Percentiles rank a stretch among this genome's conserved stretches.
Evolutionary conservation across 1,140 invertebrate species (phyloP).

Genomic region (Brachionus plicatilis): DNA sequence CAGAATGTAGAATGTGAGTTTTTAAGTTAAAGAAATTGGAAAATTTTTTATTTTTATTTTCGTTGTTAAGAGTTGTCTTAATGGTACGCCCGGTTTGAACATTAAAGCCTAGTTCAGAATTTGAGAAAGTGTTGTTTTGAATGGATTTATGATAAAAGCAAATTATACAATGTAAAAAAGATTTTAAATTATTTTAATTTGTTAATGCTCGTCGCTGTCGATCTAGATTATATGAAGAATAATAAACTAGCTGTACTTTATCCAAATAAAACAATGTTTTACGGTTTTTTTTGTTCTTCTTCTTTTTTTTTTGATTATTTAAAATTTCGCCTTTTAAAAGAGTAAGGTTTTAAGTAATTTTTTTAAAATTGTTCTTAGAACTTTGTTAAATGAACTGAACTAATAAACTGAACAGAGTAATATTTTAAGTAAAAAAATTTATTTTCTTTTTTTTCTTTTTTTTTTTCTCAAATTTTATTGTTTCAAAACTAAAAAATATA

Average conservation of each 20-base stretch:
- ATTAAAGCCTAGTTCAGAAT: not conserved
- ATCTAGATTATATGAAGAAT: not conserved
- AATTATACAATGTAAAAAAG: not conserved
- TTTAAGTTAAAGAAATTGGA: not conserved
- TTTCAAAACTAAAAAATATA: not conserved
- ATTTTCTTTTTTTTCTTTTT: not conserved
- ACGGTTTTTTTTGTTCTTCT: no score
- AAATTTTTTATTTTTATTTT: not conserved
- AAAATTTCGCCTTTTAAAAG: not conserved
- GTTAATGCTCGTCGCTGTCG: not conserved
- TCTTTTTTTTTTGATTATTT: not conserved
- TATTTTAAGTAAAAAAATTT: not conserved
- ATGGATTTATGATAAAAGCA: not conserved
- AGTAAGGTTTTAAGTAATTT: not conserved
- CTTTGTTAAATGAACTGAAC: not conserved
- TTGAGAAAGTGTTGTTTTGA: not conserved
- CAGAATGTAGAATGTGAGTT: not conserved
- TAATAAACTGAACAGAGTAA: not conserved
- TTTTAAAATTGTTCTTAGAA: not conserved
- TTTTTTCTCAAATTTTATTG: not conserved
- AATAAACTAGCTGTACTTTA: not conserved
- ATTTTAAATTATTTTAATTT: conserved; percentile 6
- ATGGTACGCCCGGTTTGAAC: not conserved
- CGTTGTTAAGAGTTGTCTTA: not conserved
- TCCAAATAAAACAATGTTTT: not conserved